These are phyloP conservation scores for Ceyx margarethae DNA, from an alignment of 2,113 vertebrate genomes.

Conservation along the genomic window DNA sequence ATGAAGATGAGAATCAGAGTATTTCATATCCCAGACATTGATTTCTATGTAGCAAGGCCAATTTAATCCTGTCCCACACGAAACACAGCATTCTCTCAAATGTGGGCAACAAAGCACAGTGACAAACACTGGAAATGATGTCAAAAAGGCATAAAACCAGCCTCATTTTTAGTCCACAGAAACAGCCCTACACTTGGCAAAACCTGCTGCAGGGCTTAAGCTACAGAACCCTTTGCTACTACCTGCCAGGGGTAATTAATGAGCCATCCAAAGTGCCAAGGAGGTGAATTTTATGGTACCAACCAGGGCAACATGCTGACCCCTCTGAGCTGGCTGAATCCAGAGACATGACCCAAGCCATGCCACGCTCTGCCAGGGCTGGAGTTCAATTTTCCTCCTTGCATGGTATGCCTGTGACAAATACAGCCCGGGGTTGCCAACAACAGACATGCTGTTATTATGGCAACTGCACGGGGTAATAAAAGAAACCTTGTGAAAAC, in stretches of 20 bases:
- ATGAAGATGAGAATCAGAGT: not conserved
- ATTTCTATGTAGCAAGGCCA: not conserved
- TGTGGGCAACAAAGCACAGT: not conserved
- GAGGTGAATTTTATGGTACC: slow-evolving; percentile 19
- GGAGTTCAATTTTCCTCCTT: slow-evolving; percentile 48
- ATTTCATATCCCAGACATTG: not conserved
- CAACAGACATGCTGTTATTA: slow-evolving; percentile 60
- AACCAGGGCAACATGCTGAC: slow-evolving; percentile 21
- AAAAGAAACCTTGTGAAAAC: slow-evolving; percentile 60
- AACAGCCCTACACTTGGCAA: not conserved
- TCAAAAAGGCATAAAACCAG: not conserved
- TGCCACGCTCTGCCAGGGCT: not conserved
- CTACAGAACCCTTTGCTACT: not conserved
- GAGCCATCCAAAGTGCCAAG: not conserved
- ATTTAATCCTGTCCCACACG: not conserved
- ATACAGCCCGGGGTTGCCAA: slow-evolving; percentile 50
- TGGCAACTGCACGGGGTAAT: slow-evolving; percentile 38
- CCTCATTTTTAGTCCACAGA: not conserved
- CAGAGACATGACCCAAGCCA: slow-evolving; percentile 21
- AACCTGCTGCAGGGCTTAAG: slow-evolving; percentile 29
- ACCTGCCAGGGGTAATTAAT: slow-evolving; percentile 21
- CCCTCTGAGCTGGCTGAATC: slow-evolving; percentile 4
- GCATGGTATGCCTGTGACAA: slow-evolving; percentile 21
- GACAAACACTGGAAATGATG: not conserved
- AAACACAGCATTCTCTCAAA: not conserved